A percentile compares a stretch with the other conserved stretches of the same genome.
Conservation (phyloP, 2,797 vertebrate species). For the Phylloscopus collybita region DNA sequence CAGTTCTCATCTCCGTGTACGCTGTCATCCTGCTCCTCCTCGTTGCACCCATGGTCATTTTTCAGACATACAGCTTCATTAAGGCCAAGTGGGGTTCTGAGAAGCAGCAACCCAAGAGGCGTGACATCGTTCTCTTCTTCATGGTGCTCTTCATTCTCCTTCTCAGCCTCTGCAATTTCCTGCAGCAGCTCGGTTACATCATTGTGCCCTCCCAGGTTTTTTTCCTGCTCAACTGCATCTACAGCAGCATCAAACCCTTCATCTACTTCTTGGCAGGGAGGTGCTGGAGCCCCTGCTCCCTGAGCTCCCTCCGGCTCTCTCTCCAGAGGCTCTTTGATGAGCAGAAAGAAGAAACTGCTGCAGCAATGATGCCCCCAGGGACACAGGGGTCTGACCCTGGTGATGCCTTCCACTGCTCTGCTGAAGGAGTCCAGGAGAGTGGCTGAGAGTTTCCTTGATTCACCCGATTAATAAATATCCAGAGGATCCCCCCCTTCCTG, state of each 20-base stretch:
- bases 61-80: no score
- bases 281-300: no score
- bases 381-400: neutral
- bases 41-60: no score
- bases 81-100: no score
- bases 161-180: neutral
- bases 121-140: no score
- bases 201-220: rapidly evolving
- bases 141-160: no score
- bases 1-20: no score
- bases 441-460: neutral
- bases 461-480: neutral
- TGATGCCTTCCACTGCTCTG: neutral
- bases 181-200: neutral
- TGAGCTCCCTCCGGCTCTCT: neutral
- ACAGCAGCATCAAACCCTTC: neutral
- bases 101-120: no score
- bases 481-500: neutral
- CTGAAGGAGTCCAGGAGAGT: neutral
- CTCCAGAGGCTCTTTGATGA: neutral
- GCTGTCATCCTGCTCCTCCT: no score
- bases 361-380: neutral
- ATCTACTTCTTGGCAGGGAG: neutral
- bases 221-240: neutral
- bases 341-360: rapidly evolving